Percentiles rank a stretch among this genome's conserved stretches.
These are phyloP conservation scores for Liodrosophila aerea DNA, from an alignment of 2,888 invertebrate genomes.

Conservation along the genomic window DNA sequence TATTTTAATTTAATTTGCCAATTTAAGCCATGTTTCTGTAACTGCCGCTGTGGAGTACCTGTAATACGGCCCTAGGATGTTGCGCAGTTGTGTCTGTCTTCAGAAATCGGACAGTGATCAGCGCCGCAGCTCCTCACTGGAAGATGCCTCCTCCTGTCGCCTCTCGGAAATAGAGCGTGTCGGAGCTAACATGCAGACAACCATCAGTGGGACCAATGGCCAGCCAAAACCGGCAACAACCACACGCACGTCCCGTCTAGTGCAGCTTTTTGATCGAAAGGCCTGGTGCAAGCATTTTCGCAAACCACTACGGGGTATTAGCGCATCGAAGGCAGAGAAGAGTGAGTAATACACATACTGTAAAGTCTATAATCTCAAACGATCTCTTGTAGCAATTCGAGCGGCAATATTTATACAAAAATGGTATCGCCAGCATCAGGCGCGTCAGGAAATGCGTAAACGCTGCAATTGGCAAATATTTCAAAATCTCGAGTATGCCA, in stretches of 20 bases:
- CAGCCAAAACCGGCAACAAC: conserved; percentile 53
- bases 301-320: conserved; percentile 86
- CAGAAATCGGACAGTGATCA: conserved; percentile 76
- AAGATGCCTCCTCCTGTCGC: conserved; percentile 82
- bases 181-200: conserved; percentile 18
- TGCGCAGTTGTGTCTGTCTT: conserved; percentile 82
- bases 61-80: conserved; percentile 61
- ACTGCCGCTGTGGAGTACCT: conserved; percentile 11
- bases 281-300: conserved; percentile 86
- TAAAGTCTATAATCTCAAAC: too few relatives aligned
- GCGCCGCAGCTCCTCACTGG: conserved; percentile 82
- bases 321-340: conserved; percentile 90
- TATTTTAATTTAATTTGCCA: too few relatives aligned
- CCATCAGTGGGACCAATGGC: conserved; percentile 43
- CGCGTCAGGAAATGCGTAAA: conserved; percentile 93
- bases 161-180: conserved; percentile 81
- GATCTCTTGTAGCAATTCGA: conserved; percentile 91
- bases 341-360: conserved; percentile 85
- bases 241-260: conserved; percentile 75
- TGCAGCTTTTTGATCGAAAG: conserved; percentile 83
- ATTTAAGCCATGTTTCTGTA: not conserved
- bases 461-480: conserved; percentile 97
- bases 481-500: conserved; percentile 96
- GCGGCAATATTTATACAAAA: conserved; percentile 96
- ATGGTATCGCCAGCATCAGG: conserved; percentile 95